Evolutionary conservation across 2,888 invertebrate species (phyloP).

Genomic region (Scrobipalpa atriplicella): DNA sequence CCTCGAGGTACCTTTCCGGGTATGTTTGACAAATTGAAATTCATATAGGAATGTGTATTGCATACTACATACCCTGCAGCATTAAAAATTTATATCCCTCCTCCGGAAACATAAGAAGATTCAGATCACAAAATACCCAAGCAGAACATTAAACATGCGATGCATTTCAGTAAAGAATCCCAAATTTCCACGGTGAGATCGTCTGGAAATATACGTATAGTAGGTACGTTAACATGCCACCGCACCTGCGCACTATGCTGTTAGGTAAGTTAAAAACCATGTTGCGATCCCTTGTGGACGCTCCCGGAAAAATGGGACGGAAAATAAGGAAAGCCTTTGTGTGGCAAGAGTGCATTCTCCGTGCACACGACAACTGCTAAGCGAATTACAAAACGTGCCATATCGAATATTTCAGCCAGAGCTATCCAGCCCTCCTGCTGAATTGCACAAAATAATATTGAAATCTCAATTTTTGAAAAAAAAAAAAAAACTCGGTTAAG

Average conservation of each 20-base stretch:
- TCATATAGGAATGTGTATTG: too few species aligned
- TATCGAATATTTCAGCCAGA: constrained; percentile 7
- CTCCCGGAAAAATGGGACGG: constrained; percentile 52
- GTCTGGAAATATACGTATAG: background rate
- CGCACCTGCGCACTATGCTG: constrained; percentile 59
- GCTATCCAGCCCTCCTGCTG: background rate
- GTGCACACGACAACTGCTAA: constrained; percentile 11
- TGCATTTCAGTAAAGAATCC: background rate
- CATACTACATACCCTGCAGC: background rate
- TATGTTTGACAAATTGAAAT: too few species aligned
- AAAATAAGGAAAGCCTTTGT: constrained; percentile 64
- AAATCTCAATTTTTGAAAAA: background rate
- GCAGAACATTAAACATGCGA: background rate
- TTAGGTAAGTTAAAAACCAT: constrained; percentile 76
- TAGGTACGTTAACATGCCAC: constrained; percentile 57
- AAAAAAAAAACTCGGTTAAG: constrained; percentile 21
- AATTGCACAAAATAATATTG: background rate
- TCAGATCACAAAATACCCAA: too few species aligned
- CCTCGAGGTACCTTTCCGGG: too few species aligned
- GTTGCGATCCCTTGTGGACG: constrained; percentile 66
- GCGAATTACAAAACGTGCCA: constrained; percentile 11
- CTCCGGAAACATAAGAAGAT: too few species aligned
- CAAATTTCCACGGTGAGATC: background rate
- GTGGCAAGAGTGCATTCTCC: constrained; percentile 54
- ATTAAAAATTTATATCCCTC: background rate